These are phyloP conservation scores for Tachina fera DNA, from an alignment of 2,888 invertebrate genomes.

Conservation along the genomic window DNA sequence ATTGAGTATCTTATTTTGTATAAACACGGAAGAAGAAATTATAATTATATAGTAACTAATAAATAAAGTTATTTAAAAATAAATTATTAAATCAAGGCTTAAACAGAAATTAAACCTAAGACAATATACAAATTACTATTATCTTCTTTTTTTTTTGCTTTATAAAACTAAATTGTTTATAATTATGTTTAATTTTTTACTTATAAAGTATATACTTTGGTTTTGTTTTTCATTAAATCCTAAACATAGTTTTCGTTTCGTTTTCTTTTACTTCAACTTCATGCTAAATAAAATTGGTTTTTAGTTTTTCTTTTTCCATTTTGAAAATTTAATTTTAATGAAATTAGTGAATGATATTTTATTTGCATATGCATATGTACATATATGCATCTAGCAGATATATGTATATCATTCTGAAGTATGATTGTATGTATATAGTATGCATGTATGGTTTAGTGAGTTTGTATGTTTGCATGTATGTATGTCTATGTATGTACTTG, in stretches of 20 bases:
- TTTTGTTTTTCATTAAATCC: conserved; percentile 71
- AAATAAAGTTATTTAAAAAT: conserved; percentile 43
- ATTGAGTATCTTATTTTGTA: conserved; percentile 17
- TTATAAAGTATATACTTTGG: conserved; percentile 69
- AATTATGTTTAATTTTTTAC: conserved; percentile 52
- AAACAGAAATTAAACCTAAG: conserved; percentile 44
- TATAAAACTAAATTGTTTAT: conserved; percentile 38
- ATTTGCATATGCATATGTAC: conserved; percentile 8
- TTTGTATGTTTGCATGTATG: conserved; percentile 61
- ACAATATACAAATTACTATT: conserved; percentile 65
- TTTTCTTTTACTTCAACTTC: conserved; percentile 1
- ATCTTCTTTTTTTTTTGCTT: conserved; percentile 31
- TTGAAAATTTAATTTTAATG: conserved; percentile 60
- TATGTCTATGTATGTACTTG: neutral
- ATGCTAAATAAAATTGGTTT: conserved; percentile 38
- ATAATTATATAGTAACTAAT: conserved; percentile 20
- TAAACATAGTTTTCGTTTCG: conserved; percentile 68
- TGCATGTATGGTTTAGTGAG: neutral
- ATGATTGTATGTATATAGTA: conserved; percentile 14
- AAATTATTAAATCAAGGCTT: conserved; percentile 63
- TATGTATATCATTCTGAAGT: conserved; percentile 25
- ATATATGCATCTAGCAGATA: neutral
- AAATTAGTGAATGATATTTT: conserved; percentile 50
- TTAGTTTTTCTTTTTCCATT: conserved; percentile 44
- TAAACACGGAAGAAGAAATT: conserved; percentile 12